Evolutionary conservation across 2,797 vertebrate genomes (phyloP).

Genomic region (Leptodactylus fallax): DNA sequence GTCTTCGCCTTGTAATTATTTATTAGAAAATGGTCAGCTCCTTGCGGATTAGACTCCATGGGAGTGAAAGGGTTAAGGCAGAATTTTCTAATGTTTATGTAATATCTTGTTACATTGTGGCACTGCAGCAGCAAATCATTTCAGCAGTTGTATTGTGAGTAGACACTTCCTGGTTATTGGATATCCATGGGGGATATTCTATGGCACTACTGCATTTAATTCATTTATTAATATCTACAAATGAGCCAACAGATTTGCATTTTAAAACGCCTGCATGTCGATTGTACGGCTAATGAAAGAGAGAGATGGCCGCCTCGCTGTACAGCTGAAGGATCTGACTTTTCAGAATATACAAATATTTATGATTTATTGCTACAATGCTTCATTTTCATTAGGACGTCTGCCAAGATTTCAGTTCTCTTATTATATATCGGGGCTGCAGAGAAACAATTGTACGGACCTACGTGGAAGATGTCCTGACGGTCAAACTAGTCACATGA

Average conservation of each 20-base stretch:
- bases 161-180: slow-evolving; percentile 25
- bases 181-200: slow-evolving; percentile 37
- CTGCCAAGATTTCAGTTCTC: slow-evolving; percentile 80
- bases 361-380: slow-evolving; percentile 84
- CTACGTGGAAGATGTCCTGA: neutral
- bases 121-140: slow-evolving; percentile 7
- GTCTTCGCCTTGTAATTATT: neutral
- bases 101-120: slow-evolving; percentile 17
- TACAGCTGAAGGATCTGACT: slow-evolving; percentile 81
- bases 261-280: slow-evolving; percentile 76
- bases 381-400: slow-evolving; percentile 87
- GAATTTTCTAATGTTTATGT: slow-evolving; percentile 32
- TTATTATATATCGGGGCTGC: neutral
- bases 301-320: slow-evolving; percentile 76
- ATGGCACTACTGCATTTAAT: slow-evolving; percentile 37
- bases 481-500: too few species aligned
- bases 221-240: slow-evolving; percentile 46
- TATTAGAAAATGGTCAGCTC: neutral
- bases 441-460: neutral
- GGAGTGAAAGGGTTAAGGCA: neutral
- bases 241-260: slow-evolving; percentile 57
- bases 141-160: neutral
- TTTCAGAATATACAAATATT: slow-evolving; percentile 82
- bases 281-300: slow-evolving; percentile 78
- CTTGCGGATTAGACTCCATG: neutral